These are phyloP conservation scores for Sisyra nigra DNA, from an alignment of 2,888 invertebrate species.

Conservation along the genomic window DNA sequence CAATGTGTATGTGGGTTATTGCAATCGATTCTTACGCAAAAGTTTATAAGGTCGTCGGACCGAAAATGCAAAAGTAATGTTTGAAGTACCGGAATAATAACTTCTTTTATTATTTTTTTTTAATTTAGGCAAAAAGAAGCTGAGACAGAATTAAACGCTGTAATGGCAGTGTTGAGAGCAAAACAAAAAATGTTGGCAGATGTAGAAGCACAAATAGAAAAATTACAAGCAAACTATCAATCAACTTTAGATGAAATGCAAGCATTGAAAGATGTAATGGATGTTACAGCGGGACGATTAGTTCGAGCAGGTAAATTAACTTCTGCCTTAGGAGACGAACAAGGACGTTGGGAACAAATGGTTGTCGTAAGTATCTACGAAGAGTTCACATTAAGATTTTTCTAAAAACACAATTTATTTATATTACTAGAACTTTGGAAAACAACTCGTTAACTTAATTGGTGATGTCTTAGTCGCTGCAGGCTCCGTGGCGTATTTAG, in stretches of 20 bases:
- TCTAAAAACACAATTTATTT: no score
- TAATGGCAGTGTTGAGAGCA: slow-evolving; percentile 56
- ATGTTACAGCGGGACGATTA: slow-evolving; percentile 59
- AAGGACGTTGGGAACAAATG: slow-evolving; percentile 65
- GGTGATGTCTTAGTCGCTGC: slow-evolving; percentile 82
- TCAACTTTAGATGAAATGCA: slow-evolving; percentile 60
- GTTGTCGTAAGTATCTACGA: slow-evolving; percentile 34
- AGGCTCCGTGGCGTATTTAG: slow-evolving; percentile 79
- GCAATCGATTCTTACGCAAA: slow-evolving; percentile 82
- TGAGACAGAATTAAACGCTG: slow-evolving; percentile 54
- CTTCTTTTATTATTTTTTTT: slow-evolving; percentile 3
- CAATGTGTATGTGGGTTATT: slow-evolving; percentile 84
- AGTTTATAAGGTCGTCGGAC: slow-evolving; percentile 74
- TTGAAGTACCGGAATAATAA: background rate
- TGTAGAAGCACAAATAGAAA: slow-evolving; percentile 52
- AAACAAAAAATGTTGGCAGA: slow-evolving; percentile 71
- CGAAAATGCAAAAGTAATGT: slow-evolving; percentile 61
- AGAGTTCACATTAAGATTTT: background rate
- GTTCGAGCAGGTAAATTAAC: slow-evolving; percentile 71
- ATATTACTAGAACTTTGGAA: slow-evolving; percentile 47
- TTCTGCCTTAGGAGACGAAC: slow-evolving; percentile 74
- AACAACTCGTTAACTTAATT: slow-evolving; percentile 51
- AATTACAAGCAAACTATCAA: slow-evolving; percentile 45
- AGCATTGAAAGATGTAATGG: slow-evolving; percentile 54
- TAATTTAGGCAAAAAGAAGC: slow-evolving; percentile 59